phyloP scores from a whole-genome alignment of 35 echinoderm and acorn worm species.

The Lytechinus variegatus region DNA sequence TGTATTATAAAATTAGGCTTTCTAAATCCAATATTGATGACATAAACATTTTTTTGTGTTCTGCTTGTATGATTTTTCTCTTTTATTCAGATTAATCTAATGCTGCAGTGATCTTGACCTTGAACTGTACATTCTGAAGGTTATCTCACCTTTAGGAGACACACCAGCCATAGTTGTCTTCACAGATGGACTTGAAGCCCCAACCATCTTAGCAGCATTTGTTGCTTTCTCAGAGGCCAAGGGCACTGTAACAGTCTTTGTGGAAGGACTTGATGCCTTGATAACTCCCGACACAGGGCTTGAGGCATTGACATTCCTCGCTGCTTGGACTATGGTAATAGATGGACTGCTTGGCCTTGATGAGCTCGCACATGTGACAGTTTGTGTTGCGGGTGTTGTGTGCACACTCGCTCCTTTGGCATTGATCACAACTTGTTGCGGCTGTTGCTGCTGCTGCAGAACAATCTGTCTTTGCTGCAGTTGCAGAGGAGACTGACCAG shows the following conservation, averaged over 20 bases:
- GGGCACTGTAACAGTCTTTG: not conserved
- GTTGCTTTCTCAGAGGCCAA: not conserved
- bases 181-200: not conserved
- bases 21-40: too few relatives aligned
- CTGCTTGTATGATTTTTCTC: too few relatives aligned
- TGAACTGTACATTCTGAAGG: not conserved
- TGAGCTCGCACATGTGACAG: slow-evolving; percentile 12
- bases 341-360: slow-evolving; percentile 26
- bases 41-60: too few relatives aligned
- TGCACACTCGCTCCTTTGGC: slow-evolving; percentile 17
- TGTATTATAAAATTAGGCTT: too few relatives aligned
- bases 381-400: slow-evolving; percentile 17
- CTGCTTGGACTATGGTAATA: slow-evolving; percentile 28
- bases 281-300: not conserved
- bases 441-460: slow-evolving; percentile 56
- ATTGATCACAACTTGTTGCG: slow-evolving; percentile 49
- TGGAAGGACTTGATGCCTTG: not conserved
- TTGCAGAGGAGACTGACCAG: slow-evolving; percentile 43
- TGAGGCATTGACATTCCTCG: not conserved
- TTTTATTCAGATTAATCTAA: too few relatives aligned
- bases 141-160: not conserved
- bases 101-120: too few relatives aligned
- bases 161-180: not conserved
- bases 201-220: not conserved
- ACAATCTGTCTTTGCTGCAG: slow-evolving; percentile 51